These are phyloP conservation scores for Hermetia illucens DNA, from an alignment of 1,140 invertebrate species.

Conservation along the genomic window DNA sequence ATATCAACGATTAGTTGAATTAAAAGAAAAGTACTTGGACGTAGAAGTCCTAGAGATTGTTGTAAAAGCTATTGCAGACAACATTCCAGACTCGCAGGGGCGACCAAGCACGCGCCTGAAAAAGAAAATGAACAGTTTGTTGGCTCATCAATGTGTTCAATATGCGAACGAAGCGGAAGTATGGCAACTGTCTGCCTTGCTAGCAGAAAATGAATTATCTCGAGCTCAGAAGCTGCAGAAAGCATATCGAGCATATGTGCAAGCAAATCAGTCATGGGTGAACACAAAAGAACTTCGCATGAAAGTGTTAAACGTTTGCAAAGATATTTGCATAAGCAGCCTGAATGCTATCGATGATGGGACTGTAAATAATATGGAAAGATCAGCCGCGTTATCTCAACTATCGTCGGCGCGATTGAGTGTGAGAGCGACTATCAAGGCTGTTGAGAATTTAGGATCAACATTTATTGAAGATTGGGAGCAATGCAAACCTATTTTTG, in stretches of 20 bases:
- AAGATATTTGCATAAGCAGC: conserved; percentile 30
- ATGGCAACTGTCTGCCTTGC: conserved; percentile 65
- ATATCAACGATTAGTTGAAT: conserved; percentile 69
- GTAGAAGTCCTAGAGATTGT: conserved; percentile 61
- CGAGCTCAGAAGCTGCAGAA: conserved; percentile 45
- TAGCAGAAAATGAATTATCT: conserved; percentile 45
- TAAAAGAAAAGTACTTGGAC: conserved; percentile 71
- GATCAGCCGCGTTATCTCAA: conserved; percentile 34
- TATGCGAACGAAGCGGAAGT: conserved; percentile 51
- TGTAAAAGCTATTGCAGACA: conserved; percentile 51
- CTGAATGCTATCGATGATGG: conserved; percentile 20
- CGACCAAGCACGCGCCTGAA: conserved; percentile 28
- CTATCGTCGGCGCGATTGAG: conserved; percentile 45
- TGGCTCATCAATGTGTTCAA: conserved; percentile 63
- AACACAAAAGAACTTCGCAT: conserved; percentile 33
- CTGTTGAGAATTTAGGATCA: conserved; percentile 14
- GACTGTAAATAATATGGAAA: conserved; percentile 14
- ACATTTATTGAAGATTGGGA: too few species aligned
- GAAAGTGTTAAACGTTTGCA: conserved; percentile 34
- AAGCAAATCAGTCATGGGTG: conserved; percentile 40
- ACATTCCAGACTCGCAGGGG: conserved; percentile 40
- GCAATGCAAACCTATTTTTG: too few species aligned
- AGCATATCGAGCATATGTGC: conserved; percentile 44
- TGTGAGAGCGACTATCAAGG: conserved; percentile 31
- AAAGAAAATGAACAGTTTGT: conserved; percentile 54